phyloP scores from a whole-genome alignment of 2,888 invertebrate species.

The Crematogaster levior region DNA sequence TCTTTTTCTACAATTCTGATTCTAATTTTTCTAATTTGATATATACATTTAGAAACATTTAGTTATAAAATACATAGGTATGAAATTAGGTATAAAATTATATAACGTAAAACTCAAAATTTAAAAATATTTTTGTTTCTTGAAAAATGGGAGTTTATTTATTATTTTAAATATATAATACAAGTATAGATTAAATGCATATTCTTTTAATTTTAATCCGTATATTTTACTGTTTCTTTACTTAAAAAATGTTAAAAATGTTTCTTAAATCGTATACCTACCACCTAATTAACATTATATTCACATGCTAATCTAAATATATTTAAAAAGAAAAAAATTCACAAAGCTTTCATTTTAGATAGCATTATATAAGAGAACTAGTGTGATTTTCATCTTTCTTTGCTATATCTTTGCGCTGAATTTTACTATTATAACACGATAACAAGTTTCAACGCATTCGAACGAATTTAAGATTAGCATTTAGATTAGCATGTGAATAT shows the following conservation, averaged over 20 bases:
- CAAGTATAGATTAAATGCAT: no score
- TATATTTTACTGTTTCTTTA: no score
- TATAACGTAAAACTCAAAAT: no score
- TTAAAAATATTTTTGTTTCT: no score
- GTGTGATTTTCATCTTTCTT: neutral
- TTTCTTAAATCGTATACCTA: neutral
- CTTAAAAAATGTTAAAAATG: no score
- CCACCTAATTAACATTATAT: neutral
- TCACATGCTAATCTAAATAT: neutral
- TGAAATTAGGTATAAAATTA: no score
- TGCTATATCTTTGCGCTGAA: neutral
- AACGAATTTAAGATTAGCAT: conserved; percentile 63
- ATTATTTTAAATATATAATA: no score
- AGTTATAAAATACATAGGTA: no score
- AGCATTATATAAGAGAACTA: neutral
- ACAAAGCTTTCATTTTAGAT: neutral
- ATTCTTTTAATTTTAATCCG: no score
- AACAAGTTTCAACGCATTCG: conserved; percentile 52
- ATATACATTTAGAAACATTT: neutral
- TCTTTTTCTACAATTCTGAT: neutral
- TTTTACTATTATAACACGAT: conserved; percentile 27
- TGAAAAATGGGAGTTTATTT: no score
- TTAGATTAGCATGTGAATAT: no score
- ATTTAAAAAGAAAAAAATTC: neutral
- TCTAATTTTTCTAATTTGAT: neutral